Conservation (phyloP, 2,113 vertebrate species). For the Nothobranchius furzeri region DNA sequence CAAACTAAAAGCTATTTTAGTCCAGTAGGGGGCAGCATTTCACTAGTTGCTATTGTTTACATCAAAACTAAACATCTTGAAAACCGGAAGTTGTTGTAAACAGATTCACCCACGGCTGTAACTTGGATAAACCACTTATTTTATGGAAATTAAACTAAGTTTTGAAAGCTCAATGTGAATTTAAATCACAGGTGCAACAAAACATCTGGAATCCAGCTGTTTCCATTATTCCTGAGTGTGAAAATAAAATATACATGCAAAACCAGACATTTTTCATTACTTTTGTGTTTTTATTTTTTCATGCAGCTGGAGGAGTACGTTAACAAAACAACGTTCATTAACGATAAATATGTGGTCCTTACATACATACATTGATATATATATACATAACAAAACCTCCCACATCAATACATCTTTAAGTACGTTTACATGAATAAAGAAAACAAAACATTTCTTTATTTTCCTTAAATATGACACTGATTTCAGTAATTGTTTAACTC, state of each 20-base stretch:
- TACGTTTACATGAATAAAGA: not conserved
- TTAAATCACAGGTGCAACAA: too few species aligned
- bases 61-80: not conserved
- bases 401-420: not conserved
- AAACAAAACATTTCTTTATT: slow-evolving; percentile 16
- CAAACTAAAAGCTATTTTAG: too few species aligned
- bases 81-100: not conserved
- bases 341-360: slow-evolving; percentile 44
- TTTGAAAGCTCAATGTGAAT: too few species aligned
- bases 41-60: not conserved
- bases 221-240: too few species aligned
- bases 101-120: not conserved
- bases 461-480: slow-evolving; percentile 29
- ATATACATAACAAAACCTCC: not conserved
- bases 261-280: slow-evolving; percentile 9
- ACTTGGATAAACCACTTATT: not conserved
- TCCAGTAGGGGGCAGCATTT: slow-evolving; percentile 49
- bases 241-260: too few species aligned
- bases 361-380: not conserved
- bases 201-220: too few species aligned
- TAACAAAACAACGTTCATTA: slow-evolving; percentile 12
- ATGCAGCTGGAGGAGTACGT: slow-evolving; percentile 20
- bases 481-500: slow-evolving; percentile 8
- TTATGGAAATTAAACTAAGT: too few species aligned
- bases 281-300: slow-evolving; percentile 48